phyloP scores from a whole-genome alignment of 2,113 vertebrate species.

The Oreochromis aureus region DNA sequence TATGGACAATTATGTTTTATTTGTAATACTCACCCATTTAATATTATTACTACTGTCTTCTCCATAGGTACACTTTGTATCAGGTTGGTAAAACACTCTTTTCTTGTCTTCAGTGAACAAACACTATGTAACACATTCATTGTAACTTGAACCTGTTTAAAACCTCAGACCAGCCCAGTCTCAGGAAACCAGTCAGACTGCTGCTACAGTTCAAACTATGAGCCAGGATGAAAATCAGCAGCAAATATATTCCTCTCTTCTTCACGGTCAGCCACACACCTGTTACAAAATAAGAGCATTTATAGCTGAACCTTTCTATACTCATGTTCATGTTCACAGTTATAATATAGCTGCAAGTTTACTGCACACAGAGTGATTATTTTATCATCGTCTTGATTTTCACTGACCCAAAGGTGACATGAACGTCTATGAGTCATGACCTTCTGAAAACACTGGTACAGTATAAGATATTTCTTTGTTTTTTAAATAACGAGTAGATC shows the following conservation, averaged over 20 bases:
- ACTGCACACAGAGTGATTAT: background rate
- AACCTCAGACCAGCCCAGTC: background rate
- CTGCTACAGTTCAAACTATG: background rate
- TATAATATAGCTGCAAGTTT: accelerated
- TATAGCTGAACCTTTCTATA: accelerated
- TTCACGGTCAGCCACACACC: background rate
- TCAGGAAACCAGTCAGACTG: background rate
- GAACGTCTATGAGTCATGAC: background rate
- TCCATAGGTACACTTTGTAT: background rate
- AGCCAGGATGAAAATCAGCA: background rate
- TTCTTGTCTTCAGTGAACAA: accelerated
- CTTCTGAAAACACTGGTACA: background rate
- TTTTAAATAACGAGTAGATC: accelerated
- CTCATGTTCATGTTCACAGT: background rate
- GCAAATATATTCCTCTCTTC: background rate
- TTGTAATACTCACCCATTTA: background rate
- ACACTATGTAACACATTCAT: background rate
- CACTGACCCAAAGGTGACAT: background rate
- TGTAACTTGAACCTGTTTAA: accelerated
- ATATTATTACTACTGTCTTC: background rate
- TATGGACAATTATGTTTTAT: background rate
- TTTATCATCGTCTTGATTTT: background rate
- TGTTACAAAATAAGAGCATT: accelerated
- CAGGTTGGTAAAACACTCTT: background rate
- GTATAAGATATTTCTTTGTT: background rate